A percentile compares a stretch with the other conserved stretches of the same genome.
phyloP scores from a whole-genome alignment of 2,113 vertebrate genomes.

The Cervus canadensis region DNA sequence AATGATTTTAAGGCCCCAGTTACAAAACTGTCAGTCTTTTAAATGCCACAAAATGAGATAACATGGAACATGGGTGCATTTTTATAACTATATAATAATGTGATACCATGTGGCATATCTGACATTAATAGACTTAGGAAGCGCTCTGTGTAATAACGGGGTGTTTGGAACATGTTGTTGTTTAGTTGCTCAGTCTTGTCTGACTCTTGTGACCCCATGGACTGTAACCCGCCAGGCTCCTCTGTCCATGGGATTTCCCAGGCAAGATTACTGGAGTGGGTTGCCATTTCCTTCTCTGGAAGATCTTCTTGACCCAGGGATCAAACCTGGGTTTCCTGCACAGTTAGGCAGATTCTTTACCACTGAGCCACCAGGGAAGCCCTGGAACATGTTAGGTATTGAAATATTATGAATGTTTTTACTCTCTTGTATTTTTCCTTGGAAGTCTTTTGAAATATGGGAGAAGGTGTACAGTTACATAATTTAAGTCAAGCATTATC shows the following conservation, averaged over 20 bases:
- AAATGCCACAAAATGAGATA: not conserved
- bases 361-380: not conserved
- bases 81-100: not conserved
- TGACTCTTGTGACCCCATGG: not conserved
- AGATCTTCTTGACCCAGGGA: not conserved
- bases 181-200: not conserved
- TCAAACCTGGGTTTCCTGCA: not conserved
- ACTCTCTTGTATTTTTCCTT: not conserved
- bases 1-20: not conserved
- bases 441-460: not conserved
- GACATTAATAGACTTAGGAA: not conserved
- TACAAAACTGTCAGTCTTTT: conserved; percentile 17
- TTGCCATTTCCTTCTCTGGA: not conserved
- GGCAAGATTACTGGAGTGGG: not conserved
- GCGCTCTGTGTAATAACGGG: not conserved
- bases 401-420: not conserved
- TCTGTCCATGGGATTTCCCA: not conserved
- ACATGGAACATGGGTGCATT: not conserved
- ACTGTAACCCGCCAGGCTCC: not conserved
- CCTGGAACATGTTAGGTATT: not conserved
- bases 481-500: not conserved
- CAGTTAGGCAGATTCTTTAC: not conserved
- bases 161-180: not conserved
- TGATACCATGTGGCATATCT: not conserved
- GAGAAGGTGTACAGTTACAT: not conserved